Evolutionary conservation across 2,888 invertebrate genomes (phyloP).

Genomic region (Diarsia rubi): DNA sequence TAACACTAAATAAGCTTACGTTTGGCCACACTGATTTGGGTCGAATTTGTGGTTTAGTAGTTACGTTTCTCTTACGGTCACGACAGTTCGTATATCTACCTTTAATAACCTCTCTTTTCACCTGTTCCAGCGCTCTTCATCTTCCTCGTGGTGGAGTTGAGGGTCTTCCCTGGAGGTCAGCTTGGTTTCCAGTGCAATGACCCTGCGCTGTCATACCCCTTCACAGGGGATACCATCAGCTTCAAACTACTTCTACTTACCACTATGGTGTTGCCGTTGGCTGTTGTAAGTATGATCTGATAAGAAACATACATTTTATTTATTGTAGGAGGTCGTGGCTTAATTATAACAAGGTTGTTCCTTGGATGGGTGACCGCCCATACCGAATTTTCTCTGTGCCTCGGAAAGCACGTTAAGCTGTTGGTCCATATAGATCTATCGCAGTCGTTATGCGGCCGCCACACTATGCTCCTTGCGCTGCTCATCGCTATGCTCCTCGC

Average conservation of each 20-base stretch:
- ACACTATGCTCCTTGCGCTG: no score
- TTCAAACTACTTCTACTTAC: constrained; percentile 88
- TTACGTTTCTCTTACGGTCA: not conserved
- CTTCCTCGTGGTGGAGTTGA: constrained; percentile 90
- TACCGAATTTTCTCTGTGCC: no score
- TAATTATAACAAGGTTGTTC: no score
- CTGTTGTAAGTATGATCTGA: constrained; percentile 87
- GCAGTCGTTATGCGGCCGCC: no score
- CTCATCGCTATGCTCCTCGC: no score
- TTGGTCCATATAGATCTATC: no score
- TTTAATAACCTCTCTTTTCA: not conserved
- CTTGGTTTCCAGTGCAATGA: constrained; percentile 94
- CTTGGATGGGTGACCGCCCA: no score
- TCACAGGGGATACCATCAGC: constrained; percentile 93
- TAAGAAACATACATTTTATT: not conserved
- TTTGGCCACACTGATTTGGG: not conserved
- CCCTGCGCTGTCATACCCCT: constrained; percentile 92
- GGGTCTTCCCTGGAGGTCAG: constrained; percentile 90
- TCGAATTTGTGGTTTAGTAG: not conserved
- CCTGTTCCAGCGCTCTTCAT: constrained; percentile 89
- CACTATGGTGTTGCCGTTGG: constrained; percentile 88
- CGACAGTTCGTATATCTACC: not conserved
- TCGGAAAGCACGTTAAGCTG: no score
- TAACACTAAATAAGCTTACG: not conserved
- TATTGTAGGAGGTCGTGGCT: not conserved